Percentiles rank a stretch among this genome's conserved stretches.
Conservation (phyloP, 2,797 vertebrate species). For the Gobio occitaniae region DNA sequence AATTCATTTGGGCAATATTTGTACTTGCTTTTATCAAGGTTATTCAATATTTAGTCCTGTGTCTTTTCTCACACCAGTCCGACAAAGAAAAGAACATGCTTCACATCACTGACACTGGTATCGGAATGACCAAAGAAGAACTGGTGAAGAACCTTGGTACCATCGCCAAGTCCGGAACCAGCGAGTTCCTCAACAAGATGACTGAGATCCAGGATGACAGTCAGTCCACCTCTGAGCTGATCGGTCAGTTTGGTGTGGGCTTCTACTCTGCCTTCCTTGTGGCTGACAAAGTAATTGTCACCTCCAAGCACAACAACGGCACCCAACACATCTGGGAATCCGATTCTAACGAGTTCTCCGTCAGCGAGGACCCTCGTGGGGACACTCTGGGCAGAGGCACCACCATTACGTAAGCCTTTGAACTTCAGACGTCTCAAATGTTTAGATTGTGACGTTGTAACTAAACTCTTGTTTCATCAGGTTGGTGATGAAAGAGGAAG, state of each 20-base stretch:
- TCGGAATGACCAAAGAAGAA: conserved; percentile 98
- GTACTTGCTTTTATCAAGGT: neutral
- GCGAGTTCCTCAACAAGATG: conserved; percentile 96
- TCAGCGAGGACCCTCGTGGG: conserved; percentile 93
- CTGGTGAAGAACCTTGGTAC: conserved; percentile 96
- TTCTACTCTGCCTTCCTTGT: conserved; percentile 99
- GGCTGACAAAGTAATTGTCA: conserved; percentile 96
- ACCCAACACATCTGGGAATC: conserved; percentile 99
- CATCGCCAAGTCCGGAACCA: conserved; percentile 98
- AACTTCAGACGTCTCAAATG: neutral
- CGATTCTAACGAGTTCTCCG: conserved; percentile 94
- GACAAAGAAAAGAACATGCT: conserved; percentile 99
- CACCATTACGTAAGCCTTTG: conserved; percentile 89
- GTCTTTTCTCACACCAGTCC: conserved; percentile 77
- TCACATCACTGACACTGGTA: conserved; percentile 95
- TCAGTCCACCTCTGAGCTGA: conserved; percentile 95
- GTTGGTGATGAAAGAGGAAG: conserved; percentile 96
- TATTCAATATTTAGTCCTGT: neutral
- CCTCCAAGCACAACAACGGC: conserved; percentile 96
- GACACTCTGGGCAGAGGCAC: conserved; percentile 93
- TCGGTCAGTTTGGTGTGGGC: conserved; percentile 98
- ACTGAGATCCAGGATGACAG: conserved; percentile 89
- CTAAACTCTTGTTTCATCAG: conserved; percentile 69
- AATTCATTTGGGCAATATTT: neutral
- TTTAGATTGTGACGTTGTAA: neutral